Conservation (phyloP, 2,888 invertebrate species). For the Dynastes hyllus region DNA sequence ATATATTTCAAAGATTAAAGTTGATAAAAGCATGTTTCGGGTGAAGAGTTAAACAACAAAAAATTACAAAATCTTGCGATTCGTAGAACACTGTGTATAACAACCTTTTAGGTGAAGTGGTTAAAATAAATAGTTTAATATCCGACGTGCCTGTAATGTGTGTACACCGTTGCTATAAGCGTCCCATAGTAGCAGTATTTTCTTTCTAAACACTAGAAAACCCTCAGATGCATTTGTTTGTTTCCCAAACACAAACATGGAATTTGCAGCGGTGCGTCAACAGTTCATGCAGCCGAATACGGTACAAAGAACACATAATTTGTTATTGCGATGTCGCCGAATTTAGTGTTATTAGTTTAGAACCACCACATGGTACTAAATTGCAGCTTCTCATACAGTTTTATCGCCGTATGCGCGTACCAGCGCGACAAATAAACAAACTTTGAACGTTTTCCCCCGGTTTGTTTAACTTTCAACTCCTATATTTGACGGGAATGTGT, state of each 20-base stretch:
- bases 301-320: constrained; percentile 15
- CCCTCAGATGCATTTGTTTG: not conserved
- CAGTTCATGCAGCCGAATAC: constrained; percentile 1
- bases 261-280: constrained; percentile 6
- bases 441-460: constrained; percentile 24
- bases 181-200: not conserved
- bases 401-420: constrained; percentile 7
- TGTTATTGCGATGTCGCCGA: constrained; percentile 34
- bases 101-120: too few species aligned
- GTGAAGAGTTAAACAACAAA: too few species aligned
- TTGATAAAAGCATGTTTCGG: too few species aligned
- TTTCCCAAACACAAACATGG: constrained; percentile 13
- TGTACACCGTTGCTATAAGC: too few species aligned
- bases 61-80: too few species aligned
- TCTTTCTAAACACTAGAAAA: constrained; percentile 4
- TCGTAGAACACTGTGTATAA: too few species aligned
- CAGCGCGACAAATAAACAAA: constrained; percentile 31
- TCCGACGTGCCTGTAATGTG: too few species aligned
- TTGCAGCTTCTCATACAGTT: constrained; percentile 30
- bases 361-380: constrained; percentile 26
- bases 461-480: not conserved
- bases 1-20: too few species aligned
- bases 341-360: constrained; percentile 45
- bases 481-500: not conserved
- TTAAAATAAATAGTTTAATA: too few species aligned